Conservation (phyloP, 1,140 invertebrate genomes). For the Pristionchus pacificus region DNA sequence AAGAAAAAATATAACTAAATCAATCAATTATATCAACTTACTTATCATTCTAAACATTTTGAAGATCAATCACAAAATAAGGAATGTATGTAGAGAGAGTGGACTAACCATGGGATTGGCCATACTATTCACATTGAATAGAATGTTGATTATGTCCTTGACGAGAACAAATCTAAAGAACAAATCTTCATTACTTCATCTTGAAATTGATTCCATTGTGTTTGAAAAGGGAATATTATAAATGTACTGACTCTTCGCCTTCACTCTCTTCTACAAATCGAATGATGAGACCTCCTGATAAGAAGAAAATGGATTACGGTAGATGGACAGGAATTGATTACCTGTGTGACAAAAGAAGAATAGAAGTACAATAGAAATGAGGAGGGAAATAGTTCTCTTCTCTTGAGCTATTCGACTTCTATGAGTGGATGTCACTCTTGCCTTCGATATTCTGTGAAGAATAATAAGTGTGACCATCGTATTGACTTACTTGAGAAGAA, state of each 20-base stretch:
- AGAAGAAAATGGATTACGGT: slow-evolving; percentile 17
- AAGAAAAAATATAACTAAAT: slow-evolving; percentile 54
- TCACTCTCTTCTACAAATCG: slow-evolving; percentile 44
- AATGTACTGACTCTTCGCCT: slow-evolving; percentile 36
- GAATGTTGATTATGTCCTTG: slow-evolving; percentile 53
- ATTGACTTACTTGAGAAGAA: slow-evolving; percentile 38
- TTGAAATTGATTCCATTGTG: background rate
- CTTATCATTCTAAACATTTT: slow-evolving; percentile 3
- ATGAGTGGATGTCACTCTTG: slow-evolving; percentile 42
- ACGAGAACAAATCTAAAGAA: slow-evolving; percentile 43
- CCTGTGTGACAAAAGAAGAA: slow-evolving; percentile 54
- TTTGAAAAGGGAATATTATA: background rate
- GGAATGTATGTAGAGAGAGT: background rate
- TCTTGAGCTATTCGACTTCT: slow-evolving; percentile 41
- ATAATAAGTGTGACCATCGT: too few species aligned
- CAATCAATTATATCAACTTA: background rate
- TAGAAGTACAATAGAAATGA: slow-evolving; percentile 52
- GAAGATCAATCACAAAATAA: too few species aligned
- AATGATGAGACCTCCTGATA: slow-evolving; percentile 52
- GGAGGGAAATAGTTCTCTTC: slow-evolving; percentile 23
- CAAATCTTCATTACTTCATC: background rate
- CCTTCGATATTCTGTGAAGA: slow-evolving; percentile 29
- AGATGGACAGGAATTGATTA: slow-evolving; percentile 11
- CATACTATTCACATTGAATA: slow-evolving; percentile 55
- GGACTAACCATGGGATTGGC: slow-evolving; percentile 49